phyloP scores from a whole-genome alignment of 1,140 invertebrate species.

The Acromyrmex charruanus region DNA sequence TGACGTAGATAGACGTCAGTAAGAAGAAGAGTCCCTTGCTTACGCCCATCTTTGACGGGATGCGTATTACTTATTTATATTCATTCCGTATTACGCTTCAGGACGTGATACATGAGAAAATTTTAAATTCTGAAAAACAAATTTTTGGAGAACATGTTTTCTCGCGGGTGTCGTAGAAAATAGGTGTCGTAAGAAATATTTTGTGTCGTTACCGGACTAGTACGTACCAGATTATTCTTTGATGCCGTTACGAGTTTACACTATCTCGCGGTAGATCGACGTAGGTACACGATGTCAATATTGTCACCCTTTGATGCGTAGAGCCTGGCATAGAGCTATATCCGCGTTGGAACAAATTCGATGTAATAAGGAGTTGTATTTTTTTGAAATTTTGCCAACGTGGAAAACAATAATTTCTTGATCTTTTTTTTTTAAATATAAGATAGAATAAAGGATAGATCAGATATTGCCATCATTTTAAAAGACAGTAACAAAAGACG shows the following conservation, averaged over 20 bases:
- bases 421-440: background rate
- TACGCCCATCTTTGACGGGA: slow-evolving; percentile 46
- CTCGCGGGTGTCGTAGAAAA: slow-evolving; percentile 45
- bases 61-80: slow-evolving; percentile 61
- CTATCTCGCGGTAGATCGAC: slow-evolving; percentile 33
- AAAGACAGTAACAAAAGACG: slow-evolving; percentile 10
- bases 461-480: slow-evolving; percentile 30
- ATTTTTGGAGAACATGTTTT: slow-evolving; percentile 35
- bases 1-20: slow-evolving; percentile 54
- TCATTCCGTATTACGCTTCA: slow-evolving; percentile 45
- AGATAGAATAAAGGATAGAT: background rate
- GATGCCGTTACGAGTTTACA: slow-evolving; percentile 31
- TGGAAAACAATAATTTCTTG: slow-evolving; percentile 1
- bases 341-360: slow-evolving; percentile 47
- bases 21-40: slow-evolving; percentile 54
- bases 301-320: slow-evolving; percentile 50
- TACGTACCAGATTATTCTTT: slow-evolving; percentile 54
- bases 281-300: slow-evolving; percentile 41
- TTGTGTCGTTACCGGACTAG: slow-evolving; percentile 40
- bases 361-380: slow-evolving; percentile 40
- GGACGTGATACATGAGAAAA: slow-evolving; percentile 46
- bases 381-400: slow-evolving; percentile 30
- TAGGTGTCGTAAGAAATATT: slow-evolving; percentile 34
- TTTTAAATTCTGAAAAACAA: slow-evolving; percentile 51
- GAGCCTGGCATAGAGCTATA: background rate